These are phyloP conservation scores for Hippocampus barbouri DNA, from an alignment of 2,113 vertebrate genomes.

Conservation along the genomic window DNA sequence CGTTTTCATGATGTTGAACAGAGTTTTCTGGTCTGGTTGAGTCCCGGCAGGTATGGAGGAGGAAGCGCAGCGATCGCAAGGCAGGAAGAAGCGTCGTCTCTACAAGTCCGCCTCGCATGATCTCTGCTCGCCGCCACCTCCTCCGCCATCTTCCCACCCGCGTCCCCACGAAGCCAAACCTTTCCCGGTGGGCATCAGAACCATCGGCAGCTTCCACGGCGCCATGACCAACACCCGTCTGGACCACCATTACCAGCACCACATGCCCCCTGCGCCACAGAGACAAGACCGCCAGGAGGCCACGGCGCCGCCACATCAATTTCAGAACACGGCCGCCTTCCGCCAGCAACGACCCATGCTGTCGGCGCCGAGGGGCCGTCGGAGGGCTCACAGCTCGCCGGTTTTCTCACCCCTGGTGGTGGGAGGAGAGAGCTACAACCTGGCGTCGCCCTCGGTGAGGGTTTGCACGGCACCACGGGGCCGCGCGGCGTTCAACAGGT, in stretches of 20 bases:
- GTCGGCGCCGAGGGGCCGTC: constrained; percentile 50
- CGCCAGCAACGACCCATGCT: constrained; percentile 52
- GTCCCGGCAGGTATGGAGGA: constrained; percentile 29
- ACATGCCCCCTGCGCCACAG: constrained; percentile 22
- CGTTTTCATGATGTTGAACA: background rate
- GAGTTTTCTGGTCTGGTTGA: background rate
- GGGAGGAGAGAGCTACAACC: constrained; percentile 68
- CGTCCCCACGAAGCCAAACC: constrained; percentile 57
- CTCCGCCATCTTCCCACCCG: constrained; percentile 26
- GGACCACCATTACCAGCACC: constrained; percentile 20
- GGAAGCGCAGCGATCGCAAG: constrained; percentile 39
- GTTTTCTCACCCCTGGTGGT: constrained; percentile 65
- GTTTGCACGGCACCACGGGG: constrained; percentile 45
- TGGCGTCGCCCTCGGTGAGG: constrained; percentile 61
- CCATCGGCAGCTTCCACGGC: constrained; percentile 61
- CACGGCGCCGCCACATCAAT: constrained; percentile 10
- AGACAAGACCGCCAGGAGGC: constrained; percentile 29
- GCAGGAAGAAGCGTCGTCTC: constrained; percentile 68
- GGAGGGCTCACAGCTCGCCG: constrained; percentile 58
- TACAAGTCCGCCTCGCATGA: constrained; percentile 72
- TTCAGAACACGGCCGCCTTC: constrained; percentile 41
- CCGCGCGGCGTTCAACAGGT: constrained; percentile 49
- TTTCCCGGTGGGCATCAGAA: constrained; percentile 55
- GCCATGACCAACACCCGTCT: constrained; percentile 59
- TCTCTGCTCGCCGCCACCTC: constrained; percentile 36